Conservation (phyloP, 2,888 invertebrate species). For the Hedychridium roseum region DNA sequence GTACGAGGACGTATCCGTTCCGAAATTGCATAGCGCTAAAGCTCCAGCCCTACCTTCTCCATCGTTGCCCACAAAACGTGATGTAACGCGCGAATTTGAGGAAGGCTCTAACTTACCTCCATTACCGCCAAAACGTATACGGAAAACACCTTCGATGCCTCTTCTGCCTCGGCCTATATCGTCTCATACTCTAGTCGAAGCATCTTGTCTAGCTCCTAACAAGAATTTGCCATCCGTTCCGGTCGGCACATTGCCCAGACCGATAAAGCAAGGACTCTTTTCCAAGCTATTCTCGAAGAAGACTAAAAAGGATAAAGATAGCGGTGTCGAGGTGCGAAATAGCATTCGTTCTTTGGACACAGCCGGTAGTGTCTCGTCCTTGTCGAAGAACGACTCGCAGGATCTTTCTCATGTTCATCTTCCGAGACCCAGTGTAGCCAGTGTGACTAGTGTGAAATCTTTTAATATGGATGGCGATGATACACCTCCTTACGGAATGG, state of each 20-base stretch:
- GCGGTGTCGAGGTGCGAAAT: constrained; percentile 18
- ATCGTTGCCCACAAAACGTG: constrained; percentile 60
- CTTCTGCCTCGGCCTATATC: constrained; percentile 51
- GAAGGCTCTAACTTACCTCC: constrained; percentile 80
- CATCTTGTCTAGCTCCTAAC: constrained; percentile 61
- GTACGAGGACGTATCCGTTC: constrained; percentile 70
- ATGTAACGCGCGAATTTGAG: constrained; percentile 65
- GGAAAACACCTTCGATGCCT: constrained; percentile 60
- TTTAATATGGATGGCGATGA: constrained; percentile 45
- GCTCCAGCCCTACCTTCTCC: constrained; percentile 39
- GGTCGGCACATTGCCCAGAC: constrained; percentile 66
- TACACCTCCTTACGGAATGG: constrained; percentile 64
- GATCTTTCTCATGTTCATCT: constrained; percentile 29
- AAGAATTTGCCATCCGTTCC: constrained; percentile 69
- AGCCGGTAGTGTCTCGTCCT: constrained; percentile 27
- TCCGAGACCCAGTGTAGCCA: constrained; percentile 44
- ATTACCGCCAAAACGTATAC: constrained; percentile 78
- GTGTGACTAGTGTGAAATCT: constrained; percentile 42
- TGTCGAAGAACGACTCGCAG: constrained; percentile 24
- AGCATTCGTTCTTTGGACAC: constrained; percentile 33
- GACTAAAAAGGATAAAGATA: constrained; percentile 64
- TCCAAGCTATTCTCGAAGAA: constrained; percentile 71
- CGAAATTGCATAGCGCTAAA: too few relatives aligned
- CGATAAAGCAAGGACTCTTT: constrained; percentile 71
- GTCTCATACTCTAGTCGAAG: constrained; percentile 31